A percentile compares a stretch with the other conserved stretches of the same genome.
Conservation (phyloP, 2,797 vertebrate species). For the Argya squamiceps region DNA sequence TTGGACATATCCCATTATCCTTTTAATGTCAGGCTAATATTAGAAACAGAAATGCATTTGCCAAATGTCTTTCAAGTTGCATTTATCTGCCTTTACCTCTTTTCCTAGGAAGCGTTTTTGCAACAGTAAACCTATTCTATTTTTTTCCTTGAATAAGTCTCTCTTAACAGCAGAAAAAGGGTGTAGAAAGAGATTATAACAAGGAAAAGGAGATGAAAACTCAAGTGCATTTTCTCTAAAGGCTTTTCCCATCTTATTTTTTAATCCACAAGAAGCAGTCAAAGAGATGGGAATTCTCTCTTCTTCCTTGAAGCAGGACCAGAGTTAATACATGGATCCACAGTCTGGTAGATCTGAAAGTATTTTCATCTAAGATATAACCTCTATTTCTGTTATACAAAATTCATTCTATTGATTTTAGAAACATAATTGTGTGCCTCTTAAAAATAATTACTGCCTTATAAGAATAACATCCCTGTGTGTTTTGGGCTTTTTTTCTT, state of each 20-base stretch:
- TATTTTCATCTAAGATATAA: not conserved
- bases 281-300: not conserved
- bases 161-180: not conserved
- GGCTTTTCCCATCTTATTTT: not conserved
- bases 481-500: not conserved
- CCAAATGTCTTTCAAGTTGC: not conserved
- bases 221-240: not conserved
- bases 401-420: not conserved
- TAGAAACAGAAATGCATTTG: constrained; percentile 29
- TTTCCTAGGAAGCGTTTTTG: not conserved
- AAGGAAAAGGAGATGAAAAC: not conserved
- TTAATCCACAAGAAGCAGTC: not conserved
- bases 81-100: not conserved
- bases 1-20: not conserved
- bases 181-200: not conserved
- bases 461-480: not conserved
- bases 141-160: not conserved
- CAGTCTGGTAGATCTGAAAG: not conserved
- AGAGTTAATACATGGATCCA: not conserved
- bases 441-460: not conserved
- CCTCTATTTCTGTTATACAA: not conserved
- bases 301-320: not conserved
- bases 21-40: not conserved
- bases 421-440: not conserved
- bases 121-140: not conserved